phyloP scores from a whole-genome alignment of 2,888 invertebrate genomes.

The Crossocerus cetratus region DNA sequence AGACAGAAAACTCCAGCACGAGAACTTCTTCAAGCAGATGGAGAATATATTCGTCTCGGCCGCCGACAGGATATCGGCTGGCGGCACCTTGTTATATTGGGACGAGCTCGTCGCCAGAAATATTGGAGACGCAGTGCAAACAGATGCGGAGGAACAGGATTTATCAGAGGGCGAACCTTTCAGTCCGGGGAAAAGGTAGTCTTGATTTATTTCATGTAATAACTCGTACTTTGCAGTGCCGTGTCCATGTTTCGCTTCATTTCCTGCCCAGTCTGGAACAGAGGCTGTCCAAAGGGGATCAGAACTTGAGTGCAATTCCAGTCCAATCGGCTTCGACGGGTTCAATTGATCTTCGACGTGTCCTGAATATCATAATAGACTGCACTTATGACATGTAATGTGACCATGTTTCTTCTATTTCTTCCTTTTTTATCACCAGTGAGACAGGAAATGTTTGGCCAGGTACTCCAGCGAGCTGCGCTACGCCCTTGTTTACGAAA shows the following conservation, averaged over 20 bases:
- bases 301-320: too few relatives aligned
- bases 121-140: not conserved
- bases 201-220: not conserved
- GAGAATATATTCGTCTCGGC: conserved; percentile 48
- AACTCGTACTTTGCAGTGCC: not conserved
- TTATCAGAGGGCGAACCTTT: not conserved
- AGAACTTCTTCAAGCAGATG: conserved; percentile 61
- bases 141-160: conserved; percentile 2
- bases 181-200: conserved; percentile 1
- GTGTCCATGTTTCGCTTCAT: too few relatives aligned
- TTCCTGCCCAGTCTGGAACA: too few relatives aligned
- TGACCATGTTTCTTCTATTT: not conserved
- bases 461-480: conserved; percentile 64
- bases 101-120: conserved; percentile 37
- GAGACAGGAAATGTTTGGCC: conserved; percentile 8
- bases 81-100: conserved; percentile 58
- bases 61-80: conserved; percentile 40
- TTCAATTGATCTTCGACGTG: conserved; percentile 12
- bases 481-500: conserved; percentile 58
- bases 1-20: conserved; percentile 55
- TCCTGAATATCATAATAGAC: conserved; percentile 56
- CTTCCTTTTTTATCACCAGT: not conserved
- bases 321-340: not conserved
- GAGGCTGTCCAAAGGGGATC: not conserved
- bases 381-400: conserved; percentile 62